phyloP scores from a whole-genome alignment of 2,113 vertebrate species.

The Chinchilla lanigera region DNA sequence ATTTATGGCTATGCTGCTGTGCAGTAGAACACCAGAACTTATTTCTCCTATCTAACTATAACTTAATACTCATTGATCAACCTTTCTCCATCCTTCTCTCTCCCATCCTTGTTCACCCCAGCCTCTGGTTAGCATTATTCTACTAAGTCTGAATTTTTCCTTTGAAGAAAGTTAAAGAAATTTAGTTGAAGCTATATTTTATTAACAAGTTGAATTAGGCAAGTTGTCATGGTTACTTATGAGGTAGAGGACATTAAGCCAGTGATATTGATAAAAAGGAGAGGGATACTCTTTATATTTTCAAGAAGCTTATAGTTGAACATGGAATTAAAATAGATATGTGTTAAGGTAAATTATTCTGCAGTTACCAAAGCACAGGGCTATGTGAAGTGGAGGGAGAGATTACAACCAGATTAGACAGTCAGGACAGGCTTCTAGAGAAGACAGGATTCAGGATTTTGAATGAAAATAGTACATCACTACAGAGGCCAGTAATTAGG shows the following conservation, averaged over 20 bases:
- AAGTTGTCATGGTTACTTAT: not conserved
- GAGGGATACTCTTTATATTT: not conserved
- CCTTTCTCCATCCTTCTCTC: not conserved
- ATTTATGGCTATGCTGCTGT: not conserved
- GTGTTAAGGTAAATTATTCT: constrained; percentile 31
- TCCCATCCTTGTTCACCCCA: not conserved
- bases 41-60: not conserved
- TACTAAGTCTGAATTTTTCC: not conserved
- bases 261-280: not conserved
- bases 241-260: not conserved
- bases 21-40: not conserved
- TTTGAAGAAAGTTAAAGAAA: constrained; percentile 17
- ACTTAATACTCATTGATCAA: not conserved
- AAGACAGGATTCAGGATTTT: not conserved
- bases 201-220: not conserved
- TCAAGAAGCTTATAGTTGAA: not conserved
- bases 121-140: not conserved
- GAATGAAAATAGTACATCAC: not conserved
- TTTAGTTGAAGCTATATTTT: not conserved
- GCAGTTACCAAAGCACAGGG: not conserved
- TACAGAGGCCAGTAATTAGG: not conserved
- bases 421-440: not conserved
- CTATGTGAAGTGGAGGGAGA: not conserved
- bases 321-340: not conserved
- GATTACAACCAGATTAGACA: not conserved